These are phyloP conservation scores for Circaetus gallicus DNA, from an alignment of 2,113 vertebrate species.

Conservation along the genomic window DNA sequence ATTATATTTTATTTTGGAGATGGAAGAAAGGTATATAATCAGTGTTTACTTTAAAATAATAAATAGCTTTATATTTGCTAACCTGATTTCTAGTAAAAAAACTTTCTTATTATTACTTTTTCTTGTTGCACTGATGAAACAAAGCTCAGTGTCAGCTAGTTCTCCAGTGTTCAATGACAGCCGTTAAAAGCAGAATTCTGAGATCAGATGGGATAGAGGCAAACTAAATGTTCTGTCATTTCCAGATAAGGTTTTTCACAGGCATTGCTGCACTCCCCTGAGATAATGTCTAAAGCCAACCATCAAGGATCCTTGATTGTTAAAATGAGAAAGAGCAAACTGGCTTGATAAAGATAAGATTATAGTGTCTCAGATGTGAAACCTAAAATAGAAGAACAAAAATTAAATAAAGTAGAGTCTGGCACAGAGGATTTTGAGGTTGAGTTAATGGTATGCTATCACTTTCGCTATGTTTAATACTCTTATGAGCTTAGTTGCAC, in stretches of 20 bases:
- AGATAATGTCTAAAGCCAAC: conserved; percentile 13
- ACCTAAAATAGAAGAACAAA: conserved; percentile 38
- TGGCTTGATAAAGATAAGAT: conserved; percentile 56
- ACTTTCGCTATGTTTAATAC: not conserved
- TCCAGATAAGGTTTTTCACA: conserved; percentile 51
- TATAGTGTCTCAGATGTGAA: conserved; percentile 14
- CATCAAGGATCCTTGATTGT: not conserved
- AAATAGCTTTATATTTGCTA: not conserved
- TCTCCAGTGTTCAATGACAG: not conserved
- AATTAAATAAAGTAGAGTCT: conserved; percentile 36
- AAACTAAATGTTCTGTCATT: conserved; percentile 35
- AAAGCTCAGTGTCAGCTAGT: not conserved
- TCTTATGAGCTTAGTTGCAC: not conserved
- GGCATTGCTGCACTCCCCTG: not conserved
- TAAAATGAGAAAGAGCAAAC: conserved; percentile 25
- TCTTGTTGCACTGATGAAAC: not conserved
- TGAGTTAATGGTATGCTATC: conserved; percentile 24
- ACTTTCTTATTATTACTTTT: not conserved
- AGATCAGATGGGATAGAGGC: not conserved
- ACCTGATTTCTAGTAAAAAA: not conserved
- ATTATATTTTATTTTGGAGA: not conserved
- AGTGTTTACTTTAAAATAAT: not conserved
- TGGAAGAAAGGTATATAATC: not conserved
- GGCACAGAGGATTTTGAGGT: not conserved
- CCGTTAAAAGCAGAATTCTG: conserved; percentile 9